Base-by-base conservation (phyloP, 2,888 invertebrate genomes). In the Dolomedes plantarius region DNA sequence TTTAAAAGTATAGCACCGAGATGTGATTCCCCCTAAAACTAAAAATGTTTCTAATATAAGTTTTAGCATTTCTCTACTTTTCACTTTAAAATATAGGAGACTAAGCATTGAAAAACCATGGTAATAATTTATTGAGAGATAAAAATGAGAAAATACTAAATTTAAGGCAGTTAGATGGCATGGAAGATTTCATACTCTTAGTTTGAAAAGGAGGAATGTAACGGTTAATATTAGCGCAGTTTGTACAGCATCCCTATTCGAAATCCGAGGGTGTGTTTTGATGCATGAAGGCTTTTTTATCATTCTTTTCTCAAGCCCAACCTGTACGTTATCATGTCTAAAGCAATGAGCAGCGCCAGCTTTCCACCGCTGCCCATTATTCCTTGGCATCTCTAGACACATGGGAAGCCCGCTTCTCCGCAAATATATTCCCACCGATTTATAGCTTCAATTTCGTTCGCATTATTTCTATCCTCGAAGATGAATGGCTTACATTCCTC, bases 301-400 rank as follows among this genome's bases (percentile, higher is more conserved):
- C 36, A 41, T 39, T 69, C 69, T 69, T 16, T 41, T 32, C 7
- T 41, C 71, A 76, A 50, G 76, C 74, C 81, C 62, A 81, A 75
- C 75, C 74, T 80, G 69, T 36, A 82, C 76, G 82, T 83, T 83
- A 76, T 83, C 82, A 72, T 76, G 82, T 83, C 76, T 65, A 31
- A 36, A 31, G 82, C 28, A 83, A 83, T 83, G 46, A 83, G 76
- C 69, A 28, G 74, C 28, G 71, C 39, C 64, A 65, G 46, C 32
- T 65, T 72, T 64, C 50, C 28, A 29, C 62, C 23, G 71, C 50
- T 71, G 65, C 41, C 82, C 82, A 76, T 83, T 72, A 83, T 71
- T 76, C 46, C 64, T 67, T 11, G 68, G 19, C 74, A 64, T 19
- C 71, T 27, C 41, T 16, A 83, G 82, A 83, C 71, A 41, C 46